phyloP scores from a whole-genome alignment of 2,797 vertebrate species.

The Orientallactaga sibirica region DNA sequence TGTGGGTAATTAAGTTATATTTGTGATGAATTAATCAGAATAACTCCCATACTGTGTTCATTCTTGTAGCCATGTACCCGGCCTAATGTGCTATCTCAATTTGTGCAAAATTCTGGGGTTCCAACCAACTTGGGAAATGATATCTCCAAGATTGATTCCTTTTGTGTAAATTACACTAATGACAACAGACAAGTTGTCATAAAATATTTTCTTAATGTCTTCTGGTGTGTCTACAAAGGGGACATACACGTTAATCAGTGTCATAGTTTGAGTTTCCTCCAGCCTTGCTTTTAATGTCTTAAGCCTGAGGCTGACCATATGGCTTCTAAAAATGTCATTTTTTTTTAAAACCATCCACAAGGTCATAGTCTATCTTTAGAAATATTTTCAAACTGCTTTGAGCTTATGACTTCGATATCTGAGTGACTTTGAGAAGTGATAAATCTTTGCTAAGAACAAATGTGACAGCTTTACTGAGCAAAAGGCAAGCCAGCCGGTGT shows the following conservation, averaged over 20 bases:
- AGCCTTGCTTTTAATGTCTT: slow-evolving; percentile 38
- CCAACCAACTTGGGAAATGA: background rate
- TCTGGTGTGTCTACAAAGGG: background rate
- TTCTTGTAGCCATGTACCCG: background rate
- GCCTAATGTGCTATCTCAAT: background rate
- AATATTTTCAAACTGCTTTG: slow-evolving; percentile 51
- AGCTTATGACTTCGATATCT: slow-evolving; percentile 29
- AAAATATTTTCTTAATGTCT: slow-evolving; percentile 48
- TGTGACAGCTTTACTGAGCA: slow-evolving; percentile 17
- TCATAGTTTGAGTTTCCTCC: slow-evolving; percentile 51
- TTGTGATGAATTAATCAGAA: background rate
- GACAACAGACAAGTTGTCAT: slow-evolving; percentile 73
- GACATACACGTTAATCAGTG: slow-evolving; percentile 51
- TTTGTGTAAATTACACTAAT: slow-evolving; percentile 47
- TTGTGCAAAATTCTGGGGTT: background rate
- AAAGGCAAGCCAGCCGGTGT: background rate
- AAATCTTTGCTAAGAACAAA: slow-evolving; percentile 59
- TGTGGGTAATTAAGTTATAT: background rate
- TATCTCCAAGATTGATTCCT: background rate
- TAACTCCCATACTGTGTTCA: background rate
- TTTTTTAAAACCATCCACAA: slow-evolving; percentile 36
- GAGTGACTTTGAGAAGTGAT: slow-evolving; percentile 67
- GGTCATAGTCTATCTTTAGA: slow-evolving; percentile 68
- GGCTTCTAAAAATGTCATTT: slow-evolving; percentile 59
- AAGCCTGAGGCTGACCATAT: slow-evolving; percentile 64